Percentiles rank a stretch among this genome's conserved stretches.
Evolutionary conservation across 2,797 vertebrate species (phyloP).

Genomic region (Hyperoplus immaculatus): DNA sequence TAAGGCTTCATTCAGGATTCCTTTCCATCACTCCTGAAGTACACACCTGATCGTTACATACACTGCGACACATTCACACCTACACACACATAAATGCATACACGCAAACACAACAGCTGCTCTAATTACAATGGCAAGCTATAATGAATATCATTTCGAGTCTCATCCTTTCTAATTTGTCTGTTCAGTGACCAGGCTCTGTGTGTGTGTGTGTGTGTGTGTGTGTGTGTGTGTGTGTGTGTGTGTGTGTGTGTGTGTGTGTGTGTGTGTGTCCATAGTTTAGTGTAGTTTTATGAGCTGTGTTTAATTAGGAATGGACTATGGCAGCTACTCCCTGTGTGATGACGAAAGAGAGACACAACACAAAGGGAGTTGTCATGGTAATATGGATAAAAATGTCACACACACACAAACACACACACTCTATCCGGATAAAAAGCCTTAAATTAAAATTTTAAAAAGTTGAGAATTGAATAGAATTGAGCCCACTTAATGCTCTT

Average conservation of each 20-base stretch:
- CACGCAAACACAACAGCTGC: conserved; percentile 11
- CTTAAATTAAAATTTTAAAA: too few relatives aligned
- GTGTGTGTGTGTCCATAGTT: too few relatives aligned
- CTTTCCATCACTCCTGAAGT: conserved; percentile 18
- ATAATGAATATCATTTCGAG: conserved; percentile 46
- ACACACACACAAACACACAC: conserved; percentile 17
- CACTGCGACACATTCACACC: not conserved
- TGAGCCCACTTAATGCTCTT: not conserved
- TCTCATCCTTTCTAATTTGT: conserved; percentile 11
- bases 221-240: not conserved
- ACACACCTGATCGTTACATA: conserved; percentile 16
- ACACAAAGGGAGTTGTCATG: conserved; percentile 67
- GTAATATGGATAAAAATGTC: conserved; percentile 66
- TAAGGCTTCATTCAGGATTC: conserved; percentile 27
- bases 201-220: conserved; percentile 10
- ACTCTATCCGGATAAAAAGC: conserved; percentile 41
- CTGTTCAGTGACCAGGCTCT: not conserved
- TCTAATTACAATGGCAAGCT: conserved; percentile 62
- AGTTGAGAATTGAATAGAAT: not conserved
- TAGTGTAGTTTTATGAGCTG: conserved; percentile 42
- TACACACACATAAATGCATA: conserved; percentile 16
- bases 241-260: not conserved
- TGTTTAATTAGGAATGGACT: conserved; percentile 45
- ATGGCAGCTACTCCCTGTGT: conserved; percentile 27
- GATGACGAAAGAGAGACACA: conserved; percentile 56